Evolutionary conservation across 1,140 invertebrate species (phyloP).

Genomic region (Myzus persicae): DNA sequence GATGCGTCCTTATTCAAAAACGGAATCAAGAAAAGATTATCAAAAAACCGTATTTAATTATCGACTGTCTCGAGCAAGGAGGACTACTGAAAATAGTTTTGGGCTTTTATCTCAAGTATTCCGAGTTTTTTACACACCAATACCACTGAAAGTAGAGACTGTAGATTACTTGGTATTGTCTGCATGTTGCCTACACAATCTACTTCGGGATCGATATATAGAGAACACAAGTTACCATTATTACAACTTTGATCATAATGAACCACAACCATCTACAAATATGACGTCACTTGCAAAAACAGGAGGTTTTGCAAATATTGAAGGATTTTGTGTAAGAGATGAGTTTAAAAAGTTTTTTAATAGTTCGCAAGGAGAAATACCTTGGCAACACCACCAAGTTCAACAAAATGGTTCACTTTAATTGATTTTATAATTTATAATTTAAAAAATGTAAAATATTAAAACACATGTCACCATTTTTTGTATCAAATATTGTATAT

Average conservation of each 20-base stretch:
- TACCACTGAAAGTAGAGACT: background rate
- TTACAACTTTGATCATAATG: background rate
- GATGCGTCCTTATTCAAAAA: too few relatives aligned
- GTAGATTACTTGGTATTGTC: background rate
- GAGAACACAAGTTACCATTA: background rate
- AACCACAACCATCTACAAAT: background rate
- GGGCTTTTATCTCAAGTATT: too few relatives aligned
- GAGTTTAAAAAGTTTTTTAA: background rate
- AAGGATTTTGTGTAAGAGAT: background rate
- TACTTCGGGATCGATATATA: background rate
- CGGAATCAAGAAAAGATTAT: too few relatives aligned
- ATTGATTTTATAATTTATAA: too few relatives aligned
- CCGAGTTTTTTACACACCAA: too few relatives aligned
- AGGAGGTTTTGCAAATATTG: background rate
- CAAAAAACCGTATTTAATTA: too few relatives aligned
- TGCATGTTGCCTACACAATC: background rate
- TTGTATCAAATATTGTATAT: too few relatives aligned
- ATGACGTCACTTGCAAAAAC: background rate
- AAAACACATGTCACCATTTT: too few relatives aligned
- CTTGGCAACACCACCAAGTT: background rate
- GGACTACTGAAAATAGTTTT: too few relatives aligned
- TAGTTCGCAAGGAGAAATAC: background rate
- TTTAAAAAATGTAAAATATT: too few relatives aligned
- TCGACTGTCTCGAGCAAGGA: too few relatives aligned
- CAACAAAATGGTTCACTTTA: too few relatives aligned